Conservation (phyloP, 2,113 vertebrate species). For the Phylloscopus trochiloides region DNA sequence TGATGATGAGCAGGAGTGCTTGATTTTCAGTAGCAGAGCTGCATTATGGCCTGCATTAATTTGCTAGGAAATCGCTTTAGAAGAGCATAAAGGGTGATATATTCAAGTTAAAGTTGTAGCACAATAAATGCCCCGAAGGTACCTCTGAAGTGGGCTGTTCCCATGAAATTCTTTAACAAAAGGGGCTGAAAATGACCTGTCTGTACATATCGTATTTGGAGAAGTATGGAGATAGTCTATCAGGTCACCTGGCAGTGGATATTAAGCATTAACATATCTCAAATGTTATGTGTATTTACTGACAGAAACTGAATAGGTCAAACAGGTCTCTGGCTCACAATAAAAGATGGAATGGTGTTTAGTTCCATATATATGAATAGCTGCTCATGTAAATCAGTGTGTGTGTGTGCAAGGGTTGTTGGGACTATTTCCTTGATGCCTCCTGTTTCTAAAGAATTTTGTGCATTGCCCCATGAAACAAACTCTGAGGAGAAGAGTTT, state of each 20-base stretch:
- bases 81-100: not conserved
- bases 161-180: not conserved
- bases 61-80: not conserved
- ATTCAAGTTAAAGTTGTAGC: not conserved
- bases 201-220: not conserved
- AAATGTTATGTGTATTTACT: not conserved
- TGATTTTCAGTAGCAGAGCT: not conserved
- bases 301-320: not conserved
- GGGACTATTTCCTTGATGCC: not conserved
- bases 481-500: not conserved
- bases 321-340: not conserved
- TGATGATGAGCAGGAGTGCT: not conserved
- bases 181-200: not conserved
- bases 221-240: not conserved
- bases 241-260: not conserved
- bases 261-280: not conserved
- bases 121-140: not conserved
- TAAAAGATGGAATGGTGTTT: not conserved
- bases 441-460: not conserved
- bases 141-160: not conserved
- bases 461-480: not conserved
- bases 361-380: not conserved
- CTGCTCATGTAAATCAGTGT: not conserved
- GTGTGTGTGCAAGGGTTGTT: not conserved
- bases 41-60: not conserved